phyloP scores from a whole-genome alignment of 2,797 vertebrate species.

The Periparus ater region DNA sequence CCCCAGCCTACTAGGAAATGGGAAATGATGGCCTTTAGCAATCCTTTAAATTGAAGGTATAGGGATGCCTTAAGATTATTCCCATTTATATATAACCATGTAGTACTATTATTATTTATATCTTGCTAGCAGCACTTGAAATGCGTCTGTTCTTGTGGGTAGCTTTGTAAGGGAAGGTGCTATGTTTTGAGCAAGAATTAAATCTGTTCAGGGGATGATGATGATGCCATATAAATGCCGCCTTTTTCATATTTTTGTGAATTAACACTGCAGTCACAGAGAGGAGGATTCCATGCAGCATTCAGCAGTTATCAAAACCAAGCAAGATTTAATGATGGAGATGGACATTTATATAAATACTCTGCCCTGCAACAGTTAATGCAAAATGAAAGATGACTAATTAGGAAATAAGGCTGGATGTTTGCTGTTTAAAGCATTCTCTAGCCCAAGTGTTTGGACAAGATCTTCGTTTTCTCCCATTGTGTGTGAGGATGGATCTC shows the following conservation, averaged over 20 bases:
- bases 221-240: background rate
- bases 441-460: background rate
- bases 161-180: constrained; percentile 19
- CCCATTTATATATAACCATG: constrained; percentile 40
- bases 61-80: constrained; percentile 52
- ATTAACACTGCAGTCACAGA: background rate
- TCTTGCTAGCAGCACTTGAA: constrained; percentile 31
- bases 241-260: background rate
- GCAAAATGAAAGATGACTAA: background rate
- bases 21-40: constrained; percentile 68
- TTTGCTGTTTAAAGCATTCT: background rate
- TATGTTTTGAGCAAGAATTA: constrained; percentile 30
- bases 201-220: background rate
- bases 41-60: constrained; percentile 65
- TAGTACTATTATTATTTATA: constrained; percentile 55
- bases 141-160: background rate
- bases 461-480: background rate
- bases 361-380: background rate
- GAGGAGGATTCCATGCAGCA: background rate
- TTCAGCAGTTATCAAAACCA: background rate
- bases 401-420: background rate
- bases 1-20: constrained; percentile 18
- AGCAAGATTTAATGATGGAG: background rate
- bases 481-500: background rate
- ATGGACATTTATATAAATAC: background rate